Evolutionary conservation across 2,797 vertebrate genomes (phyloP).

Genomic region (Sandelia bainsii): DNA sequence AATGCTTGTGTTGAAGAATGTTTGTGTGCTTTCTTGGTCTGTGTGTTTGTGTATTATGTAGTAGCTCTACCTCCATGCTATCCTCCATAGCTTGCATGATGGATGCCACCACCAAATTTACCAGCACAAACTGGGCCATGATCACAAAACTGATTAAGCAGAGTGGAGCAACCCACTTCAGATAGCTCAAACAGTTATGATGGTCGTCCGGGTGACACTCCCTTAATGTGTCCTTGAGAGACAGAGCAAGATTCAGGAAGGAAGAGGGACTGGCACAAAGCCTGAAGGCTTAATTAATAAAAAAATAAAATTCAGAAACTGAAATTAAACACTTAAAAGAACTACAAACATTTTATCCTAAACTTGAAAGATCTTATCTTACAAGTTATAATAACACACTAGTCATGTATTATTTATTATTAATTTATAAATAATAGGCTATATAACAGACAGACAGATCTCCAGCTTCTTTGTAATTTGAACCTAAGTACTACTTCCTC

Average conservation of each 20-base stretch:
- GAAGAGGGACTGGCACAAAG: background rate
- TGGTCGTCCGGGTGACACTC: rapidly evolving
- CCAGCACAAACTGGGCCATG: conserved; percentile 26
- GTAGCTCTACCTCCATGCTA: background rate
- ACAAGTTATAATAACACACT: too few relatives aligned
- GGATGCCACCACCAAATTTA: conserved; percentile 2
- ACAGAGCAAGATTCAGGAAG: background rate
- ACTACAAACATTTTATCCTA: too few relatives aligned
- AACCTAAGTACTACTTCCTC: too few relatives aligned
- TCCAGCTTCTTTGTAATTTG: too few relatives aligned
- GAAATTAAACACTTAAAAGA: too few relatives aligned
- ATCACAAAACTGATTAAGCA: conserved; percentile 5
- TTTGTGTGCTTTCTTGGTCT: background rate
- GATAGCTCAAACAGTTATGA: background rate
- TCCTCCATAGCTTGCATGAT: conserved; percentile 17
- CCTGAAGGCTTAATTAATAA: too few relatives aligned
- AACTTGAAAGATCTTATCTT: too few relatives aligned
- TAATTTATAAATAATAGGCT: too few relatives aligned
- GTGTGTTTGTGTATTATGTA: background rate
- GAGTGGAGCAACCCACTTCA: background rate
- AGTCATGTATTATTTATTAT: too few relatives aligned
- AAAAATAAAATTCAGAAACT: too few relatives aligned
- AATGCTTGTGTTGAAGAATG: too few relatives aligned
- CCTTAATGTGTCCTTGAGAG: conserved; percentile 1
- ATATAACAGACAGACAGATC: too few relatives aligned